Percentiles rank a stretch among this genome's conserved stretches.
These are phyloP conservation scores for Otis tarda DNA, from an alignment of 2,113 vertebrate genomes.

Conservation along the genomic window DNA sequence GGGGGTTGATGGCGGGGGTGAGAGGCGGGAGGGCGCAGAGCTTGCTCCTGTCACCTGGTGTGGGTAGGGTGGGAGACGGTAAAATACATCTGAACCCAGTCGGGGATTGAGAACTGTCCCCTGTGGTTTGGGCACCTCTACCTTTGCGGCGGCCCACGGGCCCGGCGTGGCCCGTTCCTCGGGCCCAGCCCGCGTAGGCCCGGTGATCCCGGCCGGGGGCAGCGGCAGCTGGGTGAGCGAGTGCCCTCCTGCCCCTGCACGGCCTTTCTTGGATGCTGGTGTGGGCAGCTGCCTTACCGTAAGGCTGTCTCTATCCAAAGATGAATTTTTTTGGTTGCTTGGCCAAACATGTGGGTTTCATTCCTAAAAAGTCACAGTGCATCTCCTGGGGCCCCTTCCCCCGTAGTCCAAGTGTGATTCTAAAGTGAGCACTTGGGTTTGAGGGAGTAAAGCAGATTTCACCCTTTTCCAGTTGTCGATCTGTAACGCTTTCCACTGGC, in stretches of 20 bases:
- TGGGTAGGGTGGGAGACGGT: accelerated
- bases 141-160: accelerated
- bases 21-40: background rate
- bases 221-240: accelerated
- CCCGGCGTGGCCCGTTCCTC: background rate
- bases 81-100: accelerated
- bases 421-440: background rate
- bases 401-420: background rate
- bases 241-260: background rate
- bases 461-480: background rate
- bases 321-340: background rate
- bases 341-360: background rate
- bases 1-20: background rate
- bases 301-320: background rate
- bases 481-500: accelerated
- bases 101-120: accelerated
- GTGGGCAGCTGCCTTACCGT: accelerated
- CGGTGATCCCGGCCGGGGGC: accelerated
- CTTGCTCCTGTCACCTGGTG: background rate
- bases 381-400: background rate
- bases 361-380: background rate
- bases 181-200: accelerated
- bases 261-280: background rate
- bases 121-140: accelerated
- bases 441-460: background rate